Evolutionary conservation across 2,888 invertebrate genomes (phyloP).

Genomic region (Andrena bicolor): DNA sequence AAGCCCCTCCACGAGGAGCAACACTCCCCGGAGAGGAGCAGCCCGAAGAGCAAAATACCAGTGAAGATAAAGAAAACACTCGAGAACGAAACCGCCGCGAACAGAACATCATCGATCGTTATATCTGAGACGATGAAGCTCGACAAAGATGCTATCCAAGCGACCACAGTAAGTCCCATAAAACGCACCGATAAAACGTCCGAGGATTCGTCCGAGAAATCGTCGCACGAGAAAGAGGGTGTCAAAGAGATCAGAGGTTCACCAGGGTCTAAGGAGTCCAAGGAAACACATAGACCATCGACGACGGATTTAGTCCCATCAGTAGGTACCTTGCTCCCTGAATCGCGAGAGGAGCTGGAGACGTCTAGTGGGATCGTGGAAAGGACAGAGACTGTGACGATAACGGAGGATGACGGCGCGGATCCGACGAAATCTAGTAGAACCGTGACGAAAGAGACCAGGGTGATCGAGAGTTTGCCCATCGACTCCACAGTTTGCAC

Average conservation of each 20-base stretch:
- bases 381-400: constrained; percentile 42
- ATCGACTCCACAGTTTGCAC: neutral
- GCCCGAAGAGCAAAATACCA: constrained; percentile 85
- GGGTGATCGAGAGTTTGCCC: constrained; percentile 21
- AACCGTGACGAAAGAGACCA: constrained; percentile 30
- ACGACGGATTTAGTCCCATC: constrained; percentile 14
- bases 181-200: neutral
- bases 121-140: neutral
- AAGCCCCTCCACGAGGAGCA: constrained; percentile 44
- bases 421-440: constrained; percentile 19
- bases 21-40: constrained; percentile 56
- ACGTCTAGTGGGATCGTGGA: constrained; percentile 21
- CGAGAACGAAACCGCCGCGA: constrained; percentile 32
- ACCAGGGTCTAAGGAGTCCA: neutral
- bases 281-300: constrained; percentile 27
- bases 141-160: neutral
- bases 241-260: constrained; percentile 15
- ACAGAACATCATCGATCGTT: constrained; percentile 25
- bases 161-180: neutral
- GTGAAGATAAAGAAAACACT: constrained; percentile 82
- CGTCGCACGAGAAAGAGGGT: neutral
- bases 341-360: constrained; percentile 27
- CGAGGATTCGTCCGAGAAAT: neutral
- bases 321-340: constrained; percentile 23
- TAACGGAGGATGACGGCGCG: neutral